A percentile compares a stretch with the other conserved stretches of the same genome.
Evolutionary conservation across 2,113 vertebrate species (phyloP).

Genomic region (Ctenodactylus gundi): DNA sequence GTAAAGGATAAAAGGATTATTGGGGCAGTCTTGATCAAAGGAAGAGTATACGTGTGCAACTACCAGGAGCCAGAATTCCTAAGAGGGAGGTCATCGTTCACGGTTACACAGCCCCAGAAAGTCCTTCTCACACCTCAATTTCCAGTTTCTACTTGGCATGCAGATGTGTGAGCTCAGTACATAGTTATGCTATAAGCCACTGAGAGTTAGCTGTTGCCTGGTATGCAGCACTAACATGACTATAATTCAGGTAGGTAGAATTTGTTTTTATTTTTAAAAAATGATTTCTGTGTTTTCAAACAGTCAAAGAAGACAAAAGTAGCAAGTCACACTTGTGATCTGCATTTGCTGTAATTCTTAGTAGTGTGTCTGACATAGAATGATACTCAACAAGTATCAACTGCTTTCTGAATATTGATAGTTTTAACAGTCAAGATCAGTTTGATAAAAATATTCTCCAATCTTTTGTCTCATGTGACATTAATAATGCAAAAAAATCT

Average conservation of each 20-base stretch:
- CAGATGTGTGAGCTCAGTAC: not conserved
- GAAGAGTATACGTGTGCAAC: not conserved
- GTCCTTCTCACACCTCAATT: not conserved
- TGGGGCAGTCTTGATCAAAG: not conserved
- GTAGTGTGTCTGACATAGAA: not conserved
- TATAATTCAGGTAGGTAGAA: not conserved
- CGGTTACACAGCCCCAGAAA: not conserved
- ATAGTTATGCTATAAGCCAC: not conserved
- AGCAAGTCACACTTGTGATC: not conserved
- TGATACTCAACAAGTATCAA: not conserved
- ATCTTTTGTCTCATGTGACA: not conserved
- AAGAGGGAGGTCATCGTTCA: not conserved
- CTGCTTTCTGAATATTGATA: slow-evolving; percentile 33
- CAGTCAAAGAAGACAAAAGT: not conserved
- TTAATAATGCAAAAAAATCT: slow-evolving; percentile 7
- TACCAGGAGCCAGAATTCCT: not conserved
- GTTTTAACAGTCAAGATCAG: not conserved
- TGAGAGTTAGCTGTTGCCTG: not conserved
- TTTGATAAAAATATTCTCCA: not conserved
- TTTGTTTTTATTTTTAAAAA: slow-evolving; percentile 9
- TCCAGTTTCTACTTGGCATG: too few relatives aligned
- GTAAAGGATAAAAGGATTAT: not conserved
- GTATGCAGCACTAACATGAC: not conserved
- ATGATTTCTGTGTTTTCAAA: not conserved
- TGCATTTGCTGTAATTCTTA: not conserved